phyloP scores from a whole-genome alignment of 1,140 invertebrate genomes.

The Drosophila cardini region DNA sequence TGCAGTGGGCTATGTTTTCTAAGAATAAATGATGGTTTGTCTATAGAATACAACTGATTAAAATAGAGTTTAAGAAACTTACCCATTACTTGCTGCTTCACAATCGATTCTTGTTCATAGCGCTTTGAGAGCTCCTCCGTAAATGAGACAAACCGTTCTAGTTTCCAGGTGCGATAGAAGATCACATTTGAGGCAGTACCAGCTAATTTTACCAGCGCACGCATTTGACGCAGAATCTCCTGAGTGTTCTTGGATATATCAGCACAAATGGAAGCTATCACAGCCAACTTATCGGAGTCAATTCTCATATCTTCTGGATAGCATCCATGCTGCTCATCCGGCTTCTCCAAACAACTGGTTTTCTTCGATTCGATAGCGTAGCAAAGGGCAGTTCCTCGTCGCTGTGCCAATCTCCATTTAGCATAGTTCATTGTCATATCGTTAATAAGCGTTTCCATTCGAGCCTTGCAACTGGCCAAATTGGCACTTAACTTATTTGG shows the following conservation, averaged over 20 bases:
- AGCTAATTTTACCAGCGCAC: constrained; percentile 48
- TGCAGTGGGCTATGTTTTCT: constrained; percentile 74
- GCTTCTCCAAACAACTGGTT: constrained; percentile 57
- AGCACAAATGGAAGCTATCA: constrained; percentile 69
- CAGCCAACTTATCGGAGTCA: constrained; percentile 65
- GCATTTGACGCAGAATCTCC: constrained; percentile 61
- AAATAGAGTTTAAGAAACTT: no score
- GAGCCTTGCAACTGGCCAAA: constrained; percentile 55
- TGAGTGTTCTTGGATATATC: constrained; percentile 67
- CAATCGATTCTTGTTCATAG: constrained; percentile 59
- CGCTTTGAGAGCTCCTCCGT: constrained; percentile 50
- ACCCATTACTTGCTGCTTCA: constrained; percentile 70
- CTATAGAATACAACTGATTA: no score
- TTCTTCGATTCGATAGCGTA: constrained; percentile 74
- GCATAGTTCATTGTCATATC: constrained; percentile 63
- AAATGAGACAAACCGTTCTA: constrained; percentile 69
- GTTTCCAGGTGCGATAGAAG: constrained; percentile 69
- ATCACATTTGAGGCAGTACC: constrained; percentile 40
- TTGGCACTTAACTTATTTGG: constrained; percentile 47
- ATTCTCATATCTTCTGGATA: constrained; percentile 63
- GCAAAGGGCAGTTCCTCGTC: constrained; percentile 68
- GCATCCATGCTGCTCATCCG: neutral
- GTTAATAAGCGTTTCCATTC: constrained; percentile 49
- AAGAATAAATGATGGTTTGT: no score
- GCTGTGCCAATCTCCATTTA: constrained; percentile 78